Conservation (phyloP, 2,888 invertebrate species). For the Aproaerema taeniolella region DNA sequence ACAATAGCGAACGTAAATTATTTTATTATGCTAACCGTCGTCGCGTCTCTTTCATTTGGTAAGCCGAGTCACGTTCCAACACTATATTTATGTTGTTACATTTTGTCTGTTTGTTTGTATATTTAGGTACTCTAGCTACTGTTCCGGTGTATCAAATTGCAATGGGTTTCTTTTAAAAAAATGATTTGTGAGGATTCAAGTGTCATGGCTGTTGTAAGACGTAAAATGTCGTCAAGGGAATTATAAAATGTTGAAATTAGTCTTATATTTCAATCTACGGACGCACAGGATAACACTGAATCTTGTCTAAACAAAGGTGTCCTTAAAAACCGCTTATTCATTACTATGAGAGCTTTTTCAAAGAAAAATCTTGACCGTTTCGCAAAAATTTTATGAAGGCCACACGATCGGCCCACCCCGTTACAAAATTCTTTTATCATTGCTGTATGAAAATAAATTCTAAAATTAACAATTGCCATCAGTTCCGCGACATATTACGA, state of each 20-base stretch:
- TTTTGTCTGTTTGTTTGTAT: conserved; percentile 53
- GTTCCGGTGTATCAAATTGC: conserved; percentile 46
- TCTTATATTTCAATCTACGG: too few relatives aligned
- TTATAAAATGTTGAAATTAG: too few relatives aligned
- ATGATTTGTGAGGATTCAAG: too few relatives aligned
- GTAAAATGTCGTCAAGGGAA: too few relatives aligned
- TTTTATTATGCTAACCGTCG: conserved; percentile 64
- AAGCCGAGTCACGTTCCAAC: conserved; percentile 67
- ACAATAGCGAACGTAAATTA: conserved; percentile 33
- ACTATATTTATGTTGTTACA: too few relatives aligned
- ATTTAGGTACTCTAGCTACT: conserved; percentile 56
- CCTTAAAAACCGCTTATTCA: too few relatives aligned
- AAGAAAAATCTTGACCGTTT: too few relatives aligned
- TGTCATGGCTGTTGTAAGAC: too few relatives aligned
- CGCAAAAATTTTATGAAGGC: conserved; percentile 1
- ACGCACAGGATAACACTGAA: too few relatives aligned
- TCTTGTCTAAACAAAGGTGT: too few relatives aligned
- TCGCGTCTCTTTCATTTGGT: conserved; percentile 70
- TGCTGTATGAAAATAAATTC: conserved; percentile 4
- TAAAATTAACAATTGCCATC: conserved; percentile 27
- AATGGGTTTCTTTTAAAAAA: too few relatives aligned
- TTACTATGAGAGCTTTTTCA: too few relatives aligned
- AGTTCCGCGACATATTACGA: conserved; percentile 26
- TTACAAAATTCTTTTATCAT: background rate
- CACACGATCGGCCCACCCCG: conserved; percentile 4